A percentile compares a stretch with the other conserved stretches of the same genome.
phyloP scores from a whole-genome alignment of 2,888 invertebrate genomes.

The Beris morrisii region DNA sequence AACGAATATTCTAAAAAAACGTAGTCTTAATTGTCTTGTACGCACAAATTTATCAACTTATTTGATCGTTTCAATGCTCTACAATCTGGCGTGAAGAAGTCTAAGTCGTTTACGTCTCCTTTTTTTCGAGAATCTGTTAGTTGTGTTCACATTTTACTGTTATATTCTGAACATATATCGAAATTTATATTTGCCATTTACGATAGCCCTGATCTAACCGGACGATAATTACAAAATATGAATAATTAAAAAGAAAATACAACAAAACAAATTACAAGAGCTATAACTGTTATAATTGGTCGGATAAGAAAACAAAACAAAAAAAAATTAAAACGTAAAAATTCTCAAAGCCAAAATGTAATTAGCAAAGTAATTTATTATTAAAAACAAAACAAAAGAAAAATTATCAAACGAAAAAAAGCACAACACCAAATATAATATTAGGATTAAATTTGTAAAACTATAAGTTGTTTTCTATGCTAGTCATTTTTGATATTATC shows the following conservation, averaged over 20 bases:
- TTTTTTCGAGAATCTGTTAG: too few relatives aligned
- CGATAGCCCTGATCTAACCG: not conserved
- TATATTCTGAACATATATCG: too few relatives aligned
- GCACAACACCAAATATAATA: conserved; percentile 32
- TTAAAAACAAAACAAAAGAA: conserved; percentile 13
- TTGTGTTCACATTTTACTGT: too few relatives aligned
- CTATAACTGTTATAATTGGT: conserved; percentile 12
- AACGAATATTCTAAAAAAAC: too few relatives aligned
- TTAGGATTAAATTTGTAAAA: conserved; percentile 15
- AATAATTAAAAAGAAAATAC: conserved; percentile 9
- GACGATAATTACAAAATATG: conserved; percentile 1
- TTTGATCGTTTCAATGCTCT: too few relatives aligned
- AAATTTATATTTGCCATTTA: not conserved
- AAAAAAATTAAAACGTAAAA: not conserved
- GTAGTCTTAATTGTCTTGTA: too few relatives aligned
- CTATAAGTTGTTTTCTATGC: conserved; percentile 25
- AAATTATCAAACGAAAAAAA: conserved; percentile 22
- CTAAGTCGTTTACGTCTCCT: too few relatives aligned
- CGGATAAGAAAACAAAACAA: conserved; percentile 6
- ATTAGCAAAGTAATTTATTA: conserved; percentile 12
- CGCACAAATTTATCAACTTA: too few relatives aligned
- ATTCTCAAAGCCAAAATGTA: conserved; percentile 19
- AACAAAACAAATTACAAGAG: not conserved
- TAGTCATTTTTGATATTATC: conserved; percentile 29
- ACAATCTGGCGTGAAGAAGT: too few relatives aligned